Conservation (phyloP, 2,113 vertebrate genomes). For the Elanoides forficatus region DNA sequence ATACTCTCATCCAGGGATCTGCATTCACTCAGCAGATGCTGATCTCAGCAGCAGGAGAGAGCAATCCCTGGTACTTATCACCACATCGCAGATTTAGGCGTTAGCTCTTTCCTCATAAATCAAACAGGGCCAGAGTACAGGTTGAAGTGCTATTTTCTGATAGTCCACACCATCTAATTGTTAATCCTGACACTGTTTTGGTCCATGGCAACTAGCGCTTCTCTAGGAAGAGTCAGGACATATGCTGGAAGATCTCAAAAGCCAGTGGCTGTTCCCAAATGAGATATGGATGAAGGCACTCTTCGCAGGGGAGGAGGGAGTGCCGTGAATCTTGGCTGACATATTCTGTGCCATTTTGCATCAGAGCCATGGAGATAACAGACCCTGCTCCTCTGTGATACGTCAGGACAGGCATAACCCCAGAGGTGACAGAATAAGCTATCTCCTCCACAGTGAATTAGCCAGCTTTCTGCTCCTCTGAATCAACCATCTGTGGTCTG, state of each 20-base stretch:
- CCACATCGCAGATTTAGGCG: background rate
- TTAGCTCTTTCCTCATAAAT: background rate
- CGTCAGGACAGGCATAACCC: background rate
- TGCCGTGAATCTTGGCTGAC: background rate
- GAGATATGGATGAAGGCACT: background rate
- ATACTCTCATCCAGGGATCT: background rate
- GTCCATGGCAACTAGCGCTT: background rate
- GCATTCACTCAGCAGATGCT: background rate
- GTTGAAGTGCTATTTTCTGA: background rate
- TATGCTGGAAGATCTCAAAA: background rate
- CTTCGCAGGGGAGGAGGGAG: too few relatives aligned
- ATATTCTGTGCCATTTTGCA: background rate
- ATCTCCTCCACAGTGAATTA: background rate
- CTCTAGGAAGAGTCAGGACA: background rate
- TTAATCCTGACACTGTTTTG: background rate
- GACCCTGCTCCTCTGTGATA: background rate
- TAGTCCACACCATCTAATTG: background rate
- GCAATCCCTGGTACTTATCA: too few relatives aligned
- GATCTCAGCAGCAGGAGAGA: background rate
- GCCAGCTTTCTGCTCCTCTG: background rate
- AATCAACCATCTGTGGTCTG: background rate
- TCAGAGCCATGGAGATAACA: background rate
- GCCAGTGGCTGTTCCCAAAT: background rate
- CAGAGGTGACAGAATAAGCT: background rate
- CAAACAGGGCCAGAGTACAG: background rate